Evolutionary conservation across 2,113 vertebrate genomes (phyloP).

Genomic region (Argyrosomus japonicus): DNA sequence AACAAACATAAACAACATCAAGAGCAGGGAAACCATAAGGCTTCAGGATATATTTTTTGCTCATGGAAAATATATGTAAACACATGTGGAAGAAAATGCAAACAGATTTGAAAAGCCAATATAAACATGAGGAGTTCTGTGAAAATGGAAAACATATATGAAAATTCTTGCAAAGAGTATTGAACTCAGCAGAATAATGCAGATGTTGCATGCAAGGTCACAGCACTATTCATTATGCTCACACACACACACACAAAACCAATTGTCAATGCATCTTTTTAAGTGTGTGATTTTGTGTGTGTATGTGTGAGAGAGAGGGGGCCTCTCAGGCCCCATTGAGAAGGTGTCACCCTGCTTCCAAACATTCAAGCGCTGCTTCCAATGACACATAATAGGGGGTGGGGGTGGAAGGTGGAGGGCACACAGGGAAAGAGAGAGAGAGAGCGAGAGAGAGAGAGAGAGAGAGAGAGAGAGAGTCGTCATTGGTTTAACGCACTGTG

Average conservation of each 20-base stretch:
- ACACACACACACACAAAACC: conserved; percentile 34
- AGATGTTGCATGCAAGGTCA: conserved; percentile 53
- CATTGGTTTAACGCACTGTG: conserved; percentile 48
- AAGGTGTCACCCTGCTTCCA: conserved; percentile 65
- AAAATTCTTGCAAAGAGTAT: conserved; percentile 1
- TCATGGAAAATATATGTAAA: conserved; percentile 1
- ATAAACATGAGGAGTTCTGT: not conserved
- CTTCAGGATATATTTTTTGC: not conserved
- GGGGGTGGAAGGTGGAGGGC: conserved; percentile 34
- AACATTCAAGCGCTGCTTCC: conserved; percentile 60
- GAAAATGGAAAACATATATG: not conserved
- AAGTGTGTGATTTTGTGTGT: conserved; percentile 8
- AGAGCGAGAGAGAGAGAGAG: conserved; percentile 32
- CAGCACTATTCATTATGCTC: conserved; percentile 31
- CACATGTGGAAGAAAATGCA: conserved; percentile 6
- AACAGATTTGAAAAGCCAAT: conserved; percentile 8
- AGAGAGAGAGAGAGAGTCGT: conserved; percentile 14
- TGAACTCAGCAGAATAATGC: conserved; percentile 27
- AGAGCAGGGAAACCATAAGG: no score
- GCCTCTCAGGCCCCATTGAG: conserved; percentile 61
- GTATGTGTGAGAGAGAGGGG: not conserved
- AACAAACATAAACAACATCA: conserved; percentile 18
- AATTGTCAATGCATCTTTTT: conserved; percentile 36
- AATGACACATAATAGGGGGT: conserved; percentile 51
- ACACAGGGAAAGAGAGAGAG: conserved; percentile 3